Base-by-base conservation (phyloP, 2,797 vertebrate species). In the Nyctalus aviator region DNA sequence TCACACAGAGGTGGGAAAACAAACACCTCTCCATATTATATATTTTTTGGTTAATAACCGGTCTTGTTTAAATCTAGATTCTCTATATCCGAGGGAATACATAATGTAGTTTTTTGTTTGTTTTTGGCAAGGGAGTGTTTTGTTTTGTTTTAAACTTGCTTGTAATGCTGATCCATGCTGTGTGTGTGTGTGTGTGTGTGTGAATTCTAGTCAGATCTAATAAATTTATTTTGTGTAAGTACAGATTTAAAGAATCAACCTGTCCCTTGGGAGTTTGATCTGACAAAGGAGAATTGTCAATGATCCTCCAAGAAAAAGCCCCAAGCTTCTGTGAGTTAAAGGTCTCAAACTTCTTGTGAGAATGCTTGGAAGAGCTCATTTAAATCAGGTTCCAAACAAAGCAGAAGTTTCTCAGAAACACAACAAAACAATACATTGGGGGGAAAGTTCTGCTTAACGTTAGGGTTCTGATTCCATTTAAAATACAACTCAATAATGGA, bases 341-440 rank as follows among this genome's bases (percentile, higher is more conserved):
- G 57, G 93, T 87, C 41, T 89, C 18, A 6, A 84, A 18, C 23
- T 88, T 91, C 50, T 93, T 69, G 55, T 44, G 55, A 88, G 23
- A 95, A 81, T 94, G 18, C 21, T 86, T 77, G 32, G 37, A 93
- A 92, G 21, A 30, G 17, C 48, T 79, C 23, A 55, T 95, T 81
- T 92, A 93, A 95, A 91, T 92, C 68, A 92, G 69, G 11, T 95
- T 95, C 94, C 59, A 83, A 73, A 91, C 50, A 59, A 88, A 73
- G 30, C 48, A 23, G 14, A 88, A 57, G 12, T 91, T 93, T 95
- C 55, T 85, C 82, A 76, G 75, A 94, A 95, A 86, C 48, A 79
- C 41, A 94, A 66, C 11, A 86, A 62, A 94, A 77, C n/a, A 89
- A 57, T 68, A 44, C 44, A 55, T 95, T 95, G 92, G 2, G 27